phyloP scores from a whole-genome alignment of 2,113 vertebrate species.

The Odocoileus hemionus region DNA sequence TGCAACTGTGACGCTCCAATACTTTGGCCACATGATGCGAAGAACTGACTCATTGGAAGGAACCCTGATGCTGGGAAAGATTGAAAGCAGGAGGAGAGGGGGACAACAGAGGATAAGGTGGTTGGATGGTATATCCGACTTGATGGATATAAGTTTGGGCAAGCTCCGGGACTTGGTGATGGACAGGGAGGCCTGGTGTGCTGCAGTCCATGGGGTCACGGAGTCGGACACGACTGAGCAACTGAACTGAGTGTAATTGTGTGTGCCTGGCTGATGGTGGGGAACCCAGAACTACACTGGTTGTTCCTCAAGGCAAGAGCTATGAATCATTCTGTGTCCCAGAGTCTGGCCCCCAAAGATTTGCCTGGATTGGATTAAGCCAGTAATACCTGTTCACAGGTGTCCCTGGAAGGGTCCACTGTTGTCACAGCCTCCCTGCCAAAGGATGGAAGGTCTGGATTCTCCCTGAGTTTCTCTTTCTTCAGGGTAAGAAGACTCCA shows the following conservation, averaged over 20 bases:
- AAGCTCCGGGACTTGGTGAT: not conserved
- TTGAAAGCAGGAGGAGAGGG: not conserved
- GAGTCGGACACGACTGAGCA: not conserved
- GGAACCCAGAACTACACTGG: accelerated
- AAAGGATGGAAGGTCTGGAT: not conserved
- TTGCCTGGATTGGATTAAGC: not conserved
- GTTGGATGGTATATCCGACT: not conserved
- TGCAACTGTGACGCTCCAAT: accelerated
- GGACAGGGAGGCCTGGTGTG: not conserved
- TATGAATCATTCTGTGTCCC: too few species aligned
- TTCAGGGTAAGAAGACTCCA: not conserved
- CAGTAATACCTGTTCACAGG: not conserved
- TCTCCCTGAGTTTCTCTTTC: not conserved
- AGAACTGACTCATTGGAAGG: not conserved
- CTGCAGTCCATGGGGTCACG: not conserved
- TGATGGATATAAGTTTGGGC: not conserved
- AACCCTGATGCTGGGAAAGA: not conserved
- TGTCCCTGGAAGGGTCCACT: not conserved
- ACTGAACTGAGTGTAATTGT: accelerated
- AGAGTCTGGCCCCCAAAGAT: not conserved
- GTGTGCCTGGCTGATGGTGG: accelerated
- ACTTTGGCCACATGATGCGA: not conserved
- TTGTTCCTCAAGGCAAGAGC: not conserved
- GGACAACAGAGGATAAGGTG: not conserved
- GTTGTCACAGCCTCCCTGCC: not conserved